Evolutionary conservation across 2,113 vertebrate species (phyloP), one percentile per base, ranked within the genome.

Genomic region (Pseudorasbora parva): DNA sequence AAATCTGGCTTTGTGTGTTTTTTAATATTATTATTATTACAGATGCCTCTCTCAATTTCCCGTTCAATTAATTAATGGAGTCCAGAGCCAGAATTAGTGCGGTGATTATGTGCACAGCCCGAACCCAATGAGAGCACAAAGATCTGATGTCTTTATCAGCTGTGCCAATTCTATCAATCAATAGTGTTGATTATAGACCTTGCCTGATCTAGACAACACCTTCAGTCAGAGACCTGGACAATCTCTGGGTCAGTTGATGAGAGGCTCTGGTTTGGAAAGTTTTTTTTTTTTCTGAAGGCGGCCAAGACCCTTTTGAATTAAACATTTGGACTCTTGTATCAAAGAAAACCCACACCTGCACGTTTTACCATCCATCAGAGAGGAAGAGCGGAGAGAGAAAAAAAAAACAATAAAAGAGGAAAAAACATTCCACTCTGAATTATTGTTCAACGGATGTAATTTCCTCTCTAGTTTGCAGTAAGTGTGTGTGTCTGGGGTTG

Each of bases 351-450:
- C 56, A 74, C 89, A 89, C 87, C 84, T 88, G 88, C 54, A 64
- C 33, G 17, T 87, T 87, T 88, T 83, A 89, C 86, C 87, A 85
- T 87, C 83, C 84, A 80, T 89, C 88, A 83, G 82, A 79, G 78
- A 89, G 88, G 69, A 78, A 66, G 64, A 49, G 27, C 9, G 43
- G 2, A 89, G 17, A 41, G 8, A 21, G 2, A 82, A 11, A 87
- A 76, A 90, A 87, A 88, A 85, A 56, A 78, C 56, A 82, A 51
- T 83, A 88, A 27, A 60, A 68, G 75, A 89, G 87, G n/a, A 78
- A 91, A 51, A 87, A 91, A 93, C 89, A 89, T 94, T 91, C 92
- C 91, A 87, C 89, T 91, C 89, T 94, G 93, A 93, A 92, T 94
- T 91, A 92, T 91, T 89, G 91, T 89, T 89, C 90, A 86, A 89